A percentile compares a stretch with the other conserved stretches of the same genome.
These are phyloP conservation scores for Neoniphon sammara DNA, from an alignment of 2,797 vertebrate species.

Conservation along the genomic window DNA sequence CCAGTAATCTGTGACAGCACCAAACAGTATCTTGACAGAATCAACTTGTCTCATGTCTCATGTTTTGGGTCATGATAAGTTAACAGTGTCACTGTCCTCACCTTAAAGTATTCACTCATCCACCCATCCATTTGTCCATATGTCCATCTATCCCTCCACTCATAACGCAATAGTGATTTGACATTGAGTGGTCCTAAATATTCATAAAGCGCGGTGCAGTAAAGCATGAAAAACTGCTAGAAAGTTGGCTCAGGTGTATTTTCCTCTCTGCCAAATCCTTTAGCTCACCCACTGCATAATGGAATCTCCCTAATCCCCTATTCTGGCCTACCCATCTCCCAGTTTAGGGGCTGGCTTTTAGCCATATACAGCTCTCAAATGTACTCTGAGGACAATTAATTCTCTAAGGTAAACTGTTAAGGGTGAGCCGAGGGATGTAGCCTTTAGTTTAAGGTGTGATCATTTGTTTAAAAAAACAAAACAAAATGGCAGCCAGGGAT, in stretches of 20 bases:
- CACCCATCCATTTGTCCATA: not conserved
- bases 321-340: constrained; percentile 33
- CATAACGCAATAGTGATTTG: constrained; percentile 18
- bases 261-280: not conserved
- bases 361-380: constrained; percentile 17
- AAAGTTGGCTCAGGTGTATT: constrained; percentile 29
- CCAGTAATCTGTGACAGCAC: constrained; percentile 29
- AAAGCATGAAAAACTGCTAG: constrained; percentile 15
- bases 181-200: not conserved
- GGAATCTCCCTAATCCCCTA: constrained; percentile 42
- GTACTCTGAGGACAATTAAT: constrained; percentile 5
- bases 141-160: not conserved
- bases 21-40: constrained; percentile 7
- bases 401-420: not conserved
- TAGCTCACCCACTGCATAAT: not conserved
- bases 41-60: not conserved
- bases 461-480: not conserved
- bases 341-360: constrained; percentile 44
- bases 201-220: not conserved
- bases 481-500: not conserved
- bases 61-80: not conserved
- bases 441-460: constrained; percentile 14
- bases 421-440: not conserved
- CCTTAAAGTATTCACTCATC: not conserved
- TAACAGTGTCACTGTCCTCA: too few species aligned